phyloP scores from a whole-genome alignment of 2,797 vertebrate species.

The Caiman crocodilus region DNA sequence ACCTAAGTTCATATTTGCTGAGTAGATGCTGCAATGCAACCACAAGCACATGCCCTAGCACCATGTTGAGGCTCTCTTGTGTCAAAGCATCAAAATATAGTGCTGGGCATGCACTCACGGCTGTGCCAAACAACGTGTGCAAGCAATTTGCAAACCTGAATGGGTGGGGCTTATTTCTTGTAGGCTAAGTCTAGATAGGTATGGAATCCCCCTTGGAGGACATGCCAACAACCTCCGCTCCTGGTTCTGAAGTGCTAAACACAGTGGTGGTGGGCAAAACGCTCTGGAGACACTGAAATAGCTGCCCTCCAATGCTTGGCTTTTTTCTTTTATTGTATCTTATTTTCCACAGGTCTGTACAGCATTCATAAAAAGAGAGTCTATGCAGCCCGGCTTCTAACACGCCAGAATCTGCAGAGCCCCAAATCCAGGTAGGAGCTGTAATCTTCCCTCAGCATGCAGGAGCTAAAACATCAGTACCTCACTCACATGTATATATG shows the following conservation, averaged over 20 bases:
- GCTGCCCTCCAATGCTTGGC: not conserved
- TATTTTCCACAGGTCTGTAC: slow-evolving; percentile 86
- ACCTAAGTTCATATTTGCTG: too few species aligned
- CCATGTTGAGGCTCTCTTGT: too few species aligned
- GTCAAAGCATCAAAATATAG: too few species aligned
- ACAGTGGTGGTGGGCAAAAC: fast-evolving
- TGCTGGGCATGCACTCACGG: too few species aligned
- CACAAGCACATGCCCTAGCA: too few species aligned
- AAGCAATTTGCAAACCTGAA: too few species aligned
- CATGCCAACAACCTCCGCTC: not conserved
- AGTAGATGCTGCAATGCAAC: too few species aligned
- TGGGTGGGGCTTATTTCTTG: too few species aligned
- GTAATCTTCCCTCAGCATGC: fast-evolving
- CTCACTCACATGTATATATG: too few species aligned
- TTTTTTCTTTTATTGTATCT: fast-evolving
- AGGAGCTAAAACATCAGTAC: not conserved
- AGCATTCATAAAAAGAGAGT: slow-evolving; percentile 94
- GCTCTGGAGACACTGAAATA: not conserved
- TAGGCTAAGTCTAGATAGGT: too few species aligned
- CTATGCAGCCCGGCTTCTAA: slow-evolving; percentile 90
- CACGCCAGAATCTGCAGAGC: slow-evolving; percentile 94
- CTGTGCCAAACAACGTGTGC: too few species aligned
- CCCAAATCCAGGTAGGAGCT: slow-evolving; percentile 91
- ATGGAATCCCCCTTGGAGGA: too few species aligned
- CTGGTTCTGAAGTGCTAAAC: not conserved